These are phyloP conservation scores for Tragelaphus scriptus DNA, from an alignment of 2,113 vertebrate genomes.

Conservation along the genomic window DNA sequence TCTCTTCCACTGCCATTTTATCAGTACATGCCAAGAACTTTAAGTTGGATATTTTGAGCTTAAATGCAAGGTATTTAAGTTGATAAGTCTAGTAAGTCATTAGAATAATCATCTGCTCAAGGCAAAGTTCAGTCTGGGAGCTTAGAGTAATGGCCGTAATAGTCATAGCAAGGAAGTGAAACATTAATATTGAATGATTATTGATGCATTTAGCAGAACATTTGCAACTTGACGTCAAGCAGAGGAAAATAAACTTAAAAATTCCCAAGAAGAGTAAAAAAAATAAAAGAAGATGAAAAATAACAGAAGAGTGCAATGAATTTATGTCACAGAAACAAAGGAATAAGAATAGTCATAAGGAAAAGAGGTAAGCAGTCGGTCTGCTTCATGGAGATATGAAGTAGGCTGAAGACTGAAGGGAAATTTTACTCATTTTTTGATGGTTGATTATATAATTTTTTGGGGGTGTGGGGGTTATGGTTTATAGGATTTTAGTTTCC, in stretches of 20 bases:
- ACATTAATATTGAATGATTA: background rate
- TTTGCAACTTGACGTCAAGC: background rate
- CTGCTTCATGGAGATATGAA: background rate
- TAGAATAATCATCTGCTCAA: background rate
- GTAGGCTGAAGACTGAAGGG: background rate
- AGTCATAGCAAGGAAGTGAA: background rate
- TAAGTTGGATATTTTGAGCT: background rate
- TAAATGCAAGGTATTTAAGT: background rate
- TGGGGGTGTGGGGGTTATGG: accelerated
- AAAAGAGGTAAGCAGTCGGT: background rate
- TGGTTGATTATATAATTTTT: background rate
- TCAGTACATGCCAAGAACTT: background rate
- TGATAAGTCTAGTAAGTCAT: background rate
- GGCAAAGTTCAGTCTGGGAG: background rate
- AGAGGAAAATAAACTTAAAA: background rate
- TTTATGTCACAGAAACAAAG: background rate
- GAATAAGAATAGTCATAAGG: background rate
- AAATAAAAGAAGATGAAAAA: background rate
- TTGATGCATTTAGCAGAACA: background rate
- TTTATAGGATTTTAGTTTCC: background rate
- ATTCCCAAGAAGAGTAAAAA: background rate
- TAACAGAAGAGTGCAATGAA: too few species aligned
- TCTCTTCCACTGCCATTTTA: background rate
- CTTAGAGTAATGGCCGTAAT: background rate
- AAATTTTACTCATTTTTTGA: background rate